A percentile compares a stretch with the other conserved stretches of the same genome.
Conservation (phyloP, 2,113 vertebrate species). For the Beaufortia kweichowensis region DNA sequence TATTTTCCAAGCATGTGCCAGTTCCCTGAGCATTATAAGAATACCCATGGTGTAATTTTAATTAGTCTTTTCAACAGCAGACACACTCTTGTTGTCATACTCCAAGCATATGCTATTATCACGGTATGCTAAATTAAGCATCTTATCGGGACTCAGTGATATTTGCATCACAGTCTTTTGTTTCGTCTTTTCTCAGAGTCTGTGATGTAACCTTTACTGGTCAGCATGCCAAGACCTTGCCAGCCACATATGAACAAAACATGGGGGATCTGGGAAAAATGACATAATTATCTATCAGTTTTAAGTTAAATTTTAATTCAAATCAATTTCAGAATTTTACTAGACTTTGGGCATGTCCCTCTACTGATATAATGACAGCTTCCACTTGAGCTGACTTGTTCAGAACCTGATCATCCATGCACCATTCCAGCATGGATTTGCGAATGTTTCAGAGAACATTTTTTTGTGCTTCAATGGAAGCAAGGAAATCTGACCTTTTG, state of each 20-base stretch:
- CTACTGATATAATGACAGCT: too few relatives aligned
- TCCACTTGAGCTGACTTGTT: too few relatives aligned
- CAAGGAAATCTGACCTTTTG: too few relatives aligned
- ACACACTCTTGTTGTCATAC: not conserved
- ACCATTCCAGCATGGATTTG: too few relatives aligned
- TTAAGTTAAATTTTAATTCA: not conserved
- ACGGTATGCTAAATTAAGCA: conserved; percentile 37
- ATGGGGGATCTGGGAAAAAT: not conserved
- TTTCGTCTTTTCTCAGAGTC: not conserved
- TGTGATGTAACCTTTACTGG: not conserved
- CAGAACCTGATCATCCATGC: too few relatives aligned
- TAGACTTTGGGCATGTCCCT: too few relatives aligned
- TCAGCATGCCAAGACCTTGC: conserved; percentile 32
- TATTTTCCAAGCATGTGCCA: not conserved
- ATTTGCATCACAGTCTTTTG: conserved; percentile 42
- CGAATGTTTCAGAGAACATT: too few relatives aligned
- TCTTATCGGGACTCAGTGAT: conserved; percentile 12
- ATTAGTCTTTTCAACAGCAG: conserved; percentile 35
- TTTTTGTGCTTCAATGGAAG: too few relatives aligned
- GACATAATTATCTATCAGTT: not conserved
- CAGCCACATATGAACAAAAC: conserved; percentile 18
- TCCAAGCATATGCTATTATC: conserved; percentile 23
- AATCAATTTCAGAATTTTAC: too few relatives aligned
- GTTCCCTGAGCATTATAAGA: conserved; percentile 30
- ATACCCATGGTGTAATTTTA: conserved; percentile 24